A percentile compares a stretch with the other conserved stretches of the same genome.
phyloP scores from a whole-genome alignment of 2,113 vertebrate genomes.

The Anhinga anhinga region DNA sequence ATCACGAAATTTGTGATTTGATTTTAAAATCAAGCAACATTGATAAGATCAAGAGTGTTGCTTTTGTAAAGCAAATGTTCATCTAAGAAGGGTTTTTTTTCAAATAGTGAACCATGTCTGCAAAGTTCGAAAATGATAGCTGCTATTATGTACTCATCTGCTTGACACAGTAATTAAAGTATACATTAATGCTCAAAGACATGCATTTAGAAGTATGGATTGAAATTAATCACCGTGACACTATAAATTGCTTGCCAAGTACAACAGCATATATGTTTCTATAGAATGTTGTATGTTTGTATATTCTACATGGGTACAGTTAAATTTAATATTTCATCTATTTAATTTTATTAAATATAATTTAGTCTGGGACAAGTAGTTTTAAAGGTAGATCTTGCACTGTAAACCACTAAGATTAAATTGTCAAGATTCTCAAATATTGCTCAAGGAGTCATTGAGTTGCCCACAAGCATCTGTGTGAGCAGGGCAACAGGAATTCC shows the following conservation, averaged over 20 bases:
- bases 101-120: background rate
- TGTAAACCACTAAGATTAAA: background rate
- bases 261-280: background rate
- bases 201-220: background rate
- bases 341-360: background rate
- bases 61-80: slow-evolving; percentile 1
- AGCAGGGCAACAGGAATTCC: background rate
- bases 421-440: background rate
- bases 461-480: background rate
- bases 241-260: background rate
- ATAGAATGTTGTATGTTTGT: background rate
- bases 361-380: background rate
- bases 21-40: slow-evolving; percentile 11
- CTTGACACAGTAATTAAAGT: background rate
- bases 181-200: background rate
- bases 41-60: background rate
- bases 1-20: background rate
- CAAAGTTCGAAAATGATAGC: background rate
- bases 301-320: background rate
- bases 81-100: background rate
- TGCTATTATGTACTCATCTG: slow-evolving; percentile 17
- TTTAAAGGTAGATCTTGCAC: background rate
- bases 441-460: background rate
- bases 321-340: background rate
- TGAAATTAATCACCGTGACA: background rate